Conservation (phyloP, 2,113 vertebrate species). For the Coreoperca whiteheadi region DNA sequence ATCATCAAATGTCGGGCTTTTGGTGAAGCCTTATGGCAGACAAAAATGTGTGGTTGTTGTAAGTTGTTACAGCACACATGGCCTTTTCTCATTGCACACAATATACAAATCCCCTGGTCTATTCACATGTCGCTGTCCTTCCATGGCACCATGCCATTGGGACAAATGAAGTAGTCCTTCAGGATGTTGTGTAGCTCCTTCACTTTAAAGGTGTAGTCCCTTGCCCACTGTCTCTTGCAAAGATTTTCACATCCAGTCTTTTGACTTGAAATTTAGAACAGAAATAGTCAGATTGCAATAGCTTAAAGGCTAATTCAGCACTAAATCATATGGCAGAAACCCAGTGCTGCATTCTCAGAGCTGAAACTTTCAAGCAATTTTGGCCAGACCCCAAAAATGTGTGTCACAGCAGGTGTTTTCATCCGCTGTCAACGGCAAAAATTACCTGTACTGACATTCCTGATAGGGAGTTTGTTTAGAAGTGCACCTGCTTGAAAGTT, state of each 20-base stretch:
- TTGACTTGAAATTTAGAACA: background rate
- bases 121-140: background rate
- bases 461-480: constrained; percentile 29
- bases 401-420: constrained; percentile 20
- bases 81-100: background rate
- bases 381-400: background rate
- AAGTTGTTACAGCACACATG: background rate
- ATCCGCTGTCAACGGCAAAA: constrained; percentile 26
- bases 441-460: background rate
- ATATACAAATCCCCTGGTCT: background rate
- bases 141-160: background rate
- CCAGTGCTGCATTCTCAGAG: constrained; percentile 7
- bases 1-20: background rate
- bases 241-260: background rate
- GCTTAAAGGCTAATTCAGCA: background rate
- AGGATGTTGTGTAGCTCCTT: background rate
- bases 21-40: background rate
- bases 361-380: background rate
- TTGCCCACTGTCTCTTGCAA: constrained; percentile 3
- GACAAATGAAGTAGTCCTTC: background rate
- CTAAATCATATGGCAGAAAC: constrained; percentile 15
- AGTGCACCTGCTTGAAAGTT: constrained; percentile 18
- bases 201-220: background rate
- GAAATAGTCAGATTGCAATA: constrained; percentile 1
- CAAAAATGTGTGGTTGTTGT: background rate